These are phyloP conservation scores for Scrobipalpa costella DNA, from an alignment of 2,888 invertebrate species.

Conservation along the genomic window DNA sequence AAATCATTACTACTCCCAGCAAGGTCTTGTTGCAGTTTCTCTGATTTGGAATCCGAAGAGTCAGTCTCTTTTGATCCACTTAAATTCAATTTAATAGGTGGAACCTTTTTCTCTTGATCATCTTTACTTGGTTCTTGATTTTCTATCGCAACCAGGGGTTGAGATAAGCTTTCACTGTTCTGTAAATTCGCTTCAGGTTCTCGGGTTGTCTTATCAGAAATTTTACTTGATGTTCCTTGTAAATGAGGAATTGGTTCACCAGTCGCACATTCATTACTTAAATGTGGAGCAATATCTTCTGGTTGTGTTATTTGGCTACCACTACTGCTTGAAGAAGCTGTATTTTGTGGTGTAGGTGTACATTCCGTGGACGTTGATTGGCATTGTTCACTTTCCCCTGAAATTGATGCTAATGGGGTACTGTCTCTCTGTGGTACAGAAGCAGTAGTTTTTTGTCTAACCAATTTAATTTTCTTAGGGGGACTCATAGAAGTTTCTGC, in stretches of 20 bases:
- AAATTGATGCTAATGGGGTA: constrained; percentile 41
- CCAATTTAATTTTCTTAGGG: constrained; percentile 73
- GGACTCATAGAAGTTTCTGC: constrained; percentile 73
- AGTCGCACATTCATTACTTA: constrained; percentile 18
- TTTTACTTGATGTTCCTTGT: constrained; percentile 6
- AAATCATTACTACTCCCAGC: constrained; percentile 40
- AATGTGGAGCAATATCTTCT: neutral
- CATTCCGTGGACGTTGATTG: constrained; percentile 65
- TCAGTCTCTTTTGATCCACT: constrained; percentile 39
- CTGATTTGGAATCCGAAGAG: constrained; percentile 32
- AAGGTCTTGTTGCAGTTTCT: constrained; percentile 33
- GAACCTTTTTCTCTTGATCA: constrained; percentile 49
- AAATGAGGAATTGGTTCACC: neutral
- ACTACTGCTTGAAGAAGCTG: constrained; percentile 13
- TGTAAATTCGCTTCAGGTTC: neutral
- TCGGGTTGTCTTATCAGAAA: neutral
- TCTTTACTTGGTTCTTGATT: constrained; percentile 20
- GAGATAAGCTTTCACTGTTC: neutral
- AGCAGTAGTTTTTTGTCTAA: constrained; percentile 66
- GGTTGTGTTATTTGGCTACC: neutral
- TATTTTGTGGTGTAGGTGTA: constrained; percentile 33
- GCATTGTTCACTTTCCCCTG: constrained; percentile 55
- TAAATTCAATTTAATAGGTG: constrained; percentile 57
- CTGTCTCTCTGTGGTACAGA: constrained; percentile 49
- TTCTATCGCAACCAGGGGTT: neutral